Evolutionary conservation across 2,113 vertebrate species (phyloP).

Genomic region (Lepus europaeus): DNA sequence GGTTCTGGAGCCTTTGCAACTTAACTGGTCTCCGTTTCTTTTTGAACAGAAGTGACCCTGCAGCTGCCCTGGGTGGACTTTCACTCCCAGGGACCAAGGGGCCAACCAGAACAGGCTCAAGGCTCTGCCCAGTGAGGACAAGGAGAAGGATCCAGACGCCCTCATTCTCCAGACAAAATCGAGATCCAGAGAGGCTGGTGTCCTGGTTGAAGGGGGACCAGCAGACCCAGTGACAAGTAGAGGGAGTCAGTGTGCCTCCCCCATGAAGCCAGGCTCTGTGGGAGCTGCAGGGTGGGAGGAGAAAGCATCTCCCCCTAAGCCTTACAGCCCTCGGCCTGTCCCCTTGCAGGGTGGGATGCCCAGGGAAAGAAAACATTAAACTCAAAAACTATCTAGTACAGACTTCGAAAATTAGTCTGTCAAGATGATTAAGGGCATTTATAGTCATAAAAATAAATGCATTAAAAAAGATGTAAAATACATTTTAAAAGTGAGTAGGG

Average conservation of each 20-base stretch:
- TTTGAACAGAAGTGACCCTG: too few species aligned
- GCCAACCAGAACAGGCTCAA: background rate
- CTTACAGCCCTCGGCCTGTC: too few species aligned
- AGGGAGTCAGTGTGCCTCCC: too few species aligned
- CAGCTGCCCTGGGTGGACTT: too few species aligned
- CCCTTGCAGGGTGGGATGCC: background rate
- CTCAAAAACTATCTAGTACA: background rate
- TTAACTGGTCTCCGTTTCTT: too few species aligned
- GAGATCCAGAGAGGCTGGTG: background rate
- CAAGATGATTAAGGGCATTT: background rate
- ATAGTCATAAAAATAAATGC: background rate
- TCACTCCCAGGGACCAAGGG: background rate
- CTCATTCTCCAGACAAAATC: background rate
- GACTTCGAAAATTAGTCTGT: background rate
- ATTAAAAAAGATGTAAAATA: background rate
- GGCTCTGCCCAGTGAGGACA: background rate
- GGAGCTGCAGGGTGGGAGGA: too few species aligned
- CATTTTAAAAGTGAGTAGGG: background rate
- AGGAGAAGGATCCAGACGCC: background rate
- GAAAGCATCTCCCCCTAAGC: background rate
- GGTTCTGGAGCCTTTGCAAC: too few species aligned
- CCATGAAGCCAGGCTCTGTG: background rate
- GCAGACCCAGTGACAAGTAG: accelerated
- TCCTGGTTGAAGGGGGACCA: background rate
- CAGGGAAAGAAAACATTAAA: background rate